phyloP scores from a whole-genome alignment of 2,888 invertebrate genomes.

The Agriopis leucophaearia region DNA sequence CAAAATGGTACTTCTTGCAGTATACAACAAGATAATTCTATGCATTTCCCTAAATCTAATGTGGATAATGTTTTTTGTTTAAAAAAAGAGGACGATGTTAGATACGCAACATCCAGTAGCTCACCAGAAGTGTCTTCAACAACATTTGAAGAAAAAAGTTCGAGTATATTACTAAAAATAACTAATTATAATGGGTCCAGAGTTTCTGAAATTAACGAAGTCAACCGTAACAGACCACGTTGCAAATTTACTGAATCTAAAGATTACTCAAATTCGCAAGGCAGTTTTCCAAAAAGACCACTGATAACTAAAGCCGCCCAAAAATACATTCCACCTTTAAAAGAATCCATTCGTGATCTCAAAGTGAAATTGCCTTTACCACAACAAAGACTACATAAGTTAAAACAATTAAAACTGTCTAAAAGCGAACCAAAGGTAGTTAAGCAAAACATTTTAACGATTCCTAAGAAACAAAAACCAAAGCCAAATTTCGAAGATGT shows the following conservation, averaged over 20 bases:
- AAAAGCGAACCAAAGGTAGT: slow-evolving; percentile 70
- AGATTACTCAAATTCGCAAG: slow-evolving; percentile 61
- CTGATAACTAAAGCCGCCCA: slow-evolving; percentile 82
- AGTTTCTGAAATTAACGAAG: slow-evolving; percentile 71
- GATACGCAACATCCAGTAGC: slow-evolving; percentile 66
- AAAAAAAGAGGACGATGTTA: slow-evolving; percentile 52
- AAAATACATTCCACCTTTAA: slow-evolving; percentile 83
- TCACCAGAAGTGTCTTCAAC: slow-evolving; percentile 82
- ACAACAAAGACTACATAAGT: slow-evolving; percentile 73
- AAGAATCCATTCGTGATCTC: slow-evolving; percentile 71
- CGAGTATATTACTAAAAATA: slow-evolving; percentile 76
- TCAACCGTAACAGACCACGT: slow-evolving; percentile 57
- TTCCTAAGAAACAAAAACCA: slow-evolving; percentile 72
- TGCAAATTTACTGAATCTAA: slow-evolving; percentile 75
- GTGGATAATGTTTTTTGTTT: slow-evolving; percentile 61
- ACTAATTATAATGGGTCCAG: slow-evolving; percentile 74
- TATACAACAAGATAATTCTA: slow-evolving; percentile 53
- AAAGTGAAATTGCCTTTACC: slow-evolving; percentile 80
- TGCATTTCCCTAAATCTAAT: slow-evolving; percentile 67
- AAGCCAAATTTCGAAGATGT: slow-evolving; percentile 85
- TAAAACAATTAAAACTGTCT: slow-evolving; percentile 75
- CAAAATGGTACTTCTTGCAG: slow-evolving; percentile 33
- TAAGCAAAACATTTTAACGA: slow-evolving; percentile 56
- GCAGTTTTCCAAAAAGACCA: slow-evolving; percentile 63
- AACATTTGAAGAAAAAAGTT: slow-evolving; percentile 77